Base-by-base conservation (phyloP, 2,113 vertebrate species). In the Myiopsitta monachus region DNA sequence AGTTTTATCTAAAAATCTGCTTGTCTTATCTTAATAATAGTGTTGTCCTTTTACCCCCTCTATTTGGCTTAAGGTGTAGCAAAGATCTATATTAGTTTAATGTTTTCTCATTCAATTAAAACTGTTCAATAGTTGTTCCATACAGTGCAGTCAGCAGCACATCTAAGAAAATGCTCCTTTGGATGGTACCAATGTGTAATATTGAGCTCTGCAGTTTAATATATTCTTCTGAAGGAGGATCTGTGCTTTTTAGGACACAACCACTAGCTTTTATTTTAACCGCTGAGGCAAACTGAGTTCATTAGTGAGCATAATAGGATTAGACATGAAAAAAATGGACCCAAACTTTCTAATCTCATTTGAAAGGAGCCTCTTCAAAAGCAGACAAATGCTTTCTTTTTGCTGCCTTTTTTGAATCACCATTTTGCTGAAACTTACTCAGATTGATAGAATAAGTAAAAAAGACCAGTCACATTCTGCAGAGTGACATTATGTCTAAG, bases 221-320 rank as follows among this genome's bases (percentile, higher is more conserved):
- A 67, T 95, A 90, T 93, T 91, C 88, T 94, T 95, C 31, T 84
- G 75, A 86, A 96, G 92, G 75, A 95, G 81, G 78, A 89, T 81
- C 87, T 97, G 51, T 94, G 75, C 84, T 94, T 97, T 96, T 91
- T 67, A 94, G 94, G 88, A 87, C 67, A 88, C 47, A 79, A 79
- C 66, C 68, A 74, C 36, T 68, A 91, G 88, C 90, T 97, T 95
- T 97, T 93, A 95, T 96, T 96, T 92, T 97, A 96, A 95, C 90
- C 67, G 64, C 67, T 52, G 93, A 96, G 92, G 83, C 93, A 96
- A 95, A 96, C 67, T 93, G 88, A 92, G 94, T 96, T 96, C 87
- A 97, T 96, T 97, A 96, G 96, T 68, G 52, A 97, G 68, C 54
- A 88, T 97, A 97, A 97, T 92, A 95, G 97, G 94, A 97, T 96